These are phyloP conservation scores for Ptiloglossa arizonensis DNA, from an alignment of 1,140 invertebrate genomes.

Conservation along the genomic window DNA sequence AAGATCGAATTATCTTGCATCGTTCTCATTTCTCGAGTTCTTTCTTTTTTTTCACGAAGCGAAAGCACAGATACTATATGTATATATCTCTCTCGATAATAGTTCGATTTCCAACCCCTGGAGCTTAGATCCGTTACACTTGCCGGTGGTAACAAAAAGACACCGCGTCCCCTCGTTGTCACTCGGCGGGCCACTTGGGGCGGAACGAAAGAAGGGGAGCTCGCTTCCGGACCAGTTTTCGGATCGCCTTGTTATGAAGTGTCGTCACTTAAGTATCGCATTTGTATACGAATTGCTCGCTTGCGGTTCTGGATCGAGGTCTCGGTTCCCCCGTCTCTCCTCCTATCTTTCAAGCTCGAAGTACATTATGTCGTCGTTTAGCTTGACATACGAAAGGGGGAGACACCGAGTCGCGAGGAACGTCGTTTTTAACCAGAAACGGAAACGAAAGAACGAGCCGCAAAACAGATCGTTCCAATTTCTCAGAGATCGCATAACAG, in stretches of 20 bases:
- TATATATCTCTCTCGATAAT: slow-evolving; percentile 1
- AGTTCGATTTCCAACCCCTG: slow-evolving; percentile 42
- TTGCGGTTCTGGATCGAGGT: slow-evolving; percentile 68
- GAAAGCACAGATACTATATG: too few species aligned
- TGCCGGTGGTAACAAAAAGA: slow-evolving; percentile 63
- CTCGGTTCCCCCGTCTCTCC: background rate
- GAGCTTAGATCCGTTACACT: slow-evolving; percentile 77
- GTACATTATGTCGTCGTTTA: slow-evolving; percentile 75
- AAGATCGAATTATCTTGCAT: too few species aligned
- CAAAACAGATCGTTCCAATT: slow-evolving; percentile 19
- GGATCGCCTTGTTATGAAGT: slow-evolving; percentile 75
- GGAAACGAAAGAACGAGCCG: slow-evolving; percentile 5
- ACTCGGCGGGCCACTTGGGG: slow-evolving; percentile 51
- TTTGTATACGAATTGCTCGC: slow-evolving; percentile 79
- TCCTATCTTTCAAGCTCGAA: slow-evolving; percentile 40
- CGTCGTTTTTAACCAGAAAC: slow-evolving; percentile 23
- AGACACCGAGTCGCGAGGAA: background rate
- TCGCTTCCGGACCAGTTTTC: slow-evolving; percentile 71
- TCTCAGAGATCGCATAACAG: background rate
- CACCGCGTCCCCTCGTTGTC: slow-evolving; percentile 41
- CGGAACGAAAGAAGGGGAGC: slow-evolving; percentile 62
- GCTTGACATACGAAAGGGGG: slow-evolving; percentile 37
- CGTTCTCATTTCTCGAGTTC: too few species aligned
- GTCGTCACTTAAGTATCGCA: slow-evolving; percentile 75
- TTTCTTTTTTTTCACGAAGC: too few species aligned